Conservation (phyloP, 2,797 vertebrate genomes). For the Strix occidentalis region DNA sequence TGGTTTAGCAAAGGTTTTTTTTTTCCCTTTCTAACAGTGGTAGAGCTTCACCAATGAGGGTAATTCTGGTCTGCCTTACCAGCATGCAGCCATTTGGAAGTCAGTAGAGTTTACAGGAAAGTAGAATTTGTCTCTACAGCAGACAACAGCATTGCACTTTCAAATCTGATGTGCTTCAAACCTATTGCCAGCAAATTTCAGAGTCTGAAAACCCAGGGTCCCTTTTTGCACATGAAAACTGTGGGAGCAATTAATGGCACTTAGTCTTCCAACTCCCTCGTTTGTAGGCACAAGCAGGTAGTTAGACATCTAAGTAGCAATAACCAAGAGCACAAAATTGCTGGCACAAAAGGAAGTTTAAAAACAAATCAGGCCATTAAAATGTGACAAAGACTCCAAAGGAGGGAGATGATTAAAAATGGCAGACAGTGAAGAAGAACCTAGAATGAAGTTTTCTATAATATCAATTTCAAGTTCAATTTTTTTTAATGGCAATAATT, state of each 20-base stretch:
- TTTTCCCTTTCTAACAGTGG: background rate
- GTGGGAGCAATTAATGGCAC: background rate
- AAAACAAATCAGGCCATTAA: background rate
- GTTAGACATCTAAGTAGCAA: constrained; percentile 5
- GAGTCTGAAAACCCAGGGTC: background rate
- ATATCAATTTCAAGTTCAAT: constrained; percentile 1
- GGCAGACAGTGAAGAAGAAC: background rate
- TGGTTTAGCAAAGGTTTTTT: background rate
- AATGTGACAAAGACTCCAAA: background rate
- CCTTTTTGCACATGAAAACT: background rate
- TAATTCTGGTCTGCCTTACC: background rate
- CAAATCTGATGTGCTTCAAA: background rate
- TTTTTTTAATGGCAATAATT: constrained; percentile 42
- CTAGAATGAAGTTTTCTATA: constrained; percentile 7
- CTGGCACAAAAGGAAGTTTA: background rate
- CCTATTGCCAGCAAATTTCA: background rate
- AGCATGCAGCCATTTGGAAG: background rate
- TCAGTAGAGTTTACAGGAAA: background rate
- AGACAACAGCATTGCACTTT: background rate
- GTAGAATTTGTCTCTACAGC: background rate
- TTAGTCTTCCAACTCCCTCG: background rate
- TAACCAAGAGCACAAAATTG: constrained; percentile 1
- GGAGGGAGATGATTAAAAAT: background rate
- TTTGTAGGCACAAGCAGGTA: constrained; percentile 10
- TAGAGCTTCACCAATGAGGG: background rate